Conservation (phyloP, 2,888 invertebrate species). For the Listrodromus nycthemerus region DNA sequence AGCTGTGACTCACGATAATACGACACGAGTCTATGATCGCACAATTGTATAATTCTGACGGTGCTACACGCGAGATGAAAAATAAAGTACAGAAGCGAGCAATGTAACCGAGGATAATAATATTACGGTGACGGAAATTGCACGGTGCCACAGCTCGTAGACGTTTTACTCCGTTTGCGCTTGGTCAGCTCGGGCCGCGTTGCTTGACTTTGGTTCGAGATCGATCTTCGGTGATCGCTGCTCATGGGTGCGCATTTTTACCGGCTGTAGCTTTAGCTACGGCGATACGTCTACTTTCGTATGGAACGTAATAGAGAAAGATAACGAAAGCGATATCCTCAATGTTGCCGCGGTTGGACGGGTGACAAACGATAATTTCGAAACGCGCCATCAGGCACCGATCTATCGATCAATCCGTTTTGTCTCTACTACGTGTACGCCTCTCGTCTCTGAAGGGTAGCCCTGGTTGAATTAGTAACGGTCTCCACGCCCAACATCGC, state of each 20-base stretch:
- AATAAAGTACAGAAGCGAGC: constrained; percentile 31
- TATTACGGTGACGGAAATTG: constrained; percentile 56
- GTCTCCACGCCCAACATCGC: constrained; percentile 74
- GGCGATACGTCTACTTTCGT: constrained; percentile 27
- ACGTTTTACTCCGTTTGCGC: constrained; percentile 24
- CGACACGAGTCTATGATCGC: too few species aligned
- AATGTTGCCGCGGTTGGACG: constrained; percentile 48
- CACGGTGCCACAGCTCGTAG: constrained; percentile 41
- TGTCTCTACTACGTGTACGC: constrained; percentile 37
- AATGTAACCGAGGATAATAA: constrained; percentile 55
- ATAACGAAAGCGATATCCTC: constrained; percentile 45
- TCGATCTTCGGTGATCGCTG: constrained; percentile 39
- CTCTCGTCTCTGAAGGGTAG: constrained; percentile 47
- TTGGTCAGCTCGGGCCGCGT: neutral
- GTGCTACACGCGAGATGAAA: neutral
- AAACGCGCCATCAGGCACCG: constrained; percentile 64
- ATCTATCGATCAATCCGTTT: constrained; percentile 71
- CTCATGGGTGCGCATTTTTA: constrained; percentile 40
- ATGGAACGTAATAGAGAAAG: constrained; percentile 17
- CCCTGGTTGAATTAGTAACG: constrained; percentile 76
- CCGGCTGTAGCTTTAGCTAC: constrained; percentile 4
- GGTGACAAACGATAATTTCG: constrained; percentile 70
- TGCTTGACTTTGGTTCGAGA: constrained; percentile 2
- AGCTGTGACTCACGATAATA: too few species aligned
- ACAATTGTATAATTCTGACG: too few species aligned